Evolutionary conservation across 1,140 invertebrate genomes (phyloP).

Genomic region (Megalonaias nervosa): DNA sequence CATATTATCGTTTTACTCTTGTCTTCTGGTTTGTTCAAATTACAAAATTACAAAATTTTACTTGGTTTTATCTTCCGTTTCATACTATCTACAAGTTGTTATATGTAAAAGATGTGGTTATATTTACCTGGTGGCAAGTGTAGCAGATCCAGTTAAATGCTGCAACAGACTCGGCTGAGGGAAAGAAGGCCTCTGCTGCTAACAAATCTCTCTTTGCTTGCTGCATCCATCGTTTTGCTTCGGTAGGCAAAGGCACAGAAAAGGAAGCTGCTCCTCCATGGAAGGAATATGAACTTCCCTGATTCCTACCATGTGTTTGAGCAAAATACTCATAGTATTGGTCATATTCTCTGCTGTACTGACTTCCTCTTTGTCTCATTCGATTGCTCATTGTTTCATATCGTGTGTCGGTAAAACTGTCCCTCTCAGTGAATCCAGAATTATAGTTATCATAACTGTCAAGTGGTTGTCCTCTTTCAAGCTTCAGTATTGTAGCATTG

Average conservation of each 20-base stretch:
- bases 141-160: conserved; percentile 54
- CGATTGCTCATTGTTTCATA: not conserved
- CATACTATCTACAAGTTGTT: no score
- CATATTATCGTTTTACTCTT: no score
- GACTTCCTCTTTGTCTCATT: conserved; percentile 1
- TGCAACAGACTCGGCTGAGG: conserved; percentile 4
- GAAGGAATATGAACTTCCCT: not conserved
- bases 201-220: conserved; percentile 48
- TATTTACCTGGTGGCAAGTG: conserved; percentile 51
- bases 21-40: no score
- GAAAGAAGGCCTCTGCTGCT: conserved; percentile 30
- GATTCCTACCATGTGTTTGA: not conserved
- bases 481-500: conserved; percentile 1
- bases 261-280: not conserved
- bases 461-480: conserved; percentile 15
- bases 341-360: conserved; percentile 2
- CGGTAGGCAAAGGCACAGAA: not conserved
- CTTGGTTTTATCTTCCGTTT: no score
- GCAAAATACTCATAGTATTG: conserved; percentile 2
- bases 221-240: conserved; percentile 46
- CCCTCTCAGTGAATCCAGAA: conserved; percentile 5
- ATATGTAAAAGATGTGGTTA: not conserved
- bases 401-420: not conserved
- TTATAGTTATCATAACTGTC: conserved; percentile 13
- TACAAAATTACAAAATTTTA: no score